Percentiles rank a stretch among this genome's conserved stretches.
phyloP scores from a whole-genome alignment of 2,113 vertebrate genomes.

The Grallaria varia region DNA sequence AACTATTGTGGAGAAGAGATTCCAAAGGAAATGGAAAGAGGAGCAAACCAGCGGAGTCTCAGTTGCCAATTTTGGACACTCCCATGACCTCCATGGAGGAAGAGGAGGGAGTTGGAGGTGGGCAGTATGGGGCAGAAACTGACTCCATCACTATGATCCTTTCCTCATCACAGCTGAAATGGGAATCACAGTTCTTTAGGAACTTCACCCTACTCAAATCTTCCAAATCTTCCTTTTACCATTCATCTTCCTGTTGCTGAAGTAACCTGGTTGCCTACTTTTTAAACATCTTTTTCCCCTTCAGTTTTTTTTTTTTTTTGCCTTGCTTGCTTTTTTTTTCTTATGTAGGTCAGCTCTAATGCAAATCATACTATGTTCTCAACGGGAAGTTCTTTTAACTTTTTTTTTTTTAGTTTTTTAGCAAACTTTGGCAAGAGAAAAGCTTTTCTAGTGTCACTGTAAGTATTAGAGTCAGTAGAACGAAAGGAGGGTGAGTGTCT shows the following conservation, averaged over 20 bases:
- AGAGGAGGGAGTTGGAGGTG: neutral
- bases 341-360: neutral
- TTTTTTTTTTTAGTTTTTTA: neutral
- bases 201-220: neutral
- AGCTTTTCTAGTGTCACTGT: neutral
- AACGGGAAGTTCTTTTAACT: neutral
- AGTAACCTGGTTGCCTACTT: neutral
- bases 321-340: neutral
- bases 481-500: neutral
- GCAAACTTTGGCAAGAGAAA: neutral
- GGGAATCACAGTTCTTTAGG: neutral
- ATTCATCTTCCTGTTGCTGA: neutral
- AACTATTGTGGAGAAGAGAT: neutral
- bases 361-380: neutral
- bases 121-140: neutral
- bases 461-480: neutral
- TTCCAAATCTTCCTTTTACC: neutral
- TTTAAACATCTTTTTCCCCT: too few species aligned
- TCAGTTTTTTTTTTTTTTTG: neutral
- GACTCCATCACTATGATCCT: neutral
- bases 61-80: neutral
- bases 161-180: neutral
- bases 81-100: neutral
- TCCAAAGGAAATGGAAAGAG: neutral
- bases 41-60: neutral